Evolutionary conservation across 2,888 invertebrate genomes (phyloP), one percentile per base, ranked within the genome.

Genomic region (Lasius platythorax): DNA sequence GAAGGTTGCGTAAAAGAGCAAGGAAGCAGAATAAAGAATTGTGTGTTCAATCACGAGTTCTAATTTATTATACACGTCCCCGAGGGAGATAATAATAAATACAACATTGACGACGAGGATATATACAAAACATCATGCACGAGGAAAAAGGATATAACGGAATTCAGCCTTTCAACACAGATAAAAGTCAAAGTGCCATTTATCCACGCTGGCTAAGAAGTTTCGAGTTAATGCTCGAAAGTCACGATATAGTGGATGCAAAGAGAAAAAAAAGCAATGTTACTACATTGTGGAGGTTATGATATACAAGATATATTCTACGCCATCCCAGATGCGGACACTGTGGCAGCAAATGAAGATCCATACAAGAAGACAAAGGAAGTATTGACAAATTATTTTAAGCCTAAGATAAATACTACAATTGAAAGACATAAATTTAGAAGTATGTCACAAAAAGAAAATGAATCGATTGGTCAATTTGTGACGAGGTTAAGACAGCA

Each of bases 381-480:
- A 6, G 75, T 40, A 18, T 58, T 88, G n/a, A 81, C 73, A 5
- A 28, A 37, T 11, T 58, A 87, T 76, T 88, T 88, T 63, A 56
- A 56, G 5, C 88, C 89, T 2, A 86, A 88, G 68, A 28, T 64
- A 15, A 89, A 86, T 40, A 63, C 40, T 23, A 66, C 86, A 0
- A 87, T 82, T 43, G 87, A 89, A 53, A 72, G 86, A 30, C 87
- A 89, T 56, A 33, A 87, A 2, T 88, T 89, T 23, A 81, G 87
- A 4, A 63, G 53, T 4, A 61, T 89, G 61, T 70, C 40, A 11
- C 82, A 86, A 50, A 64, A 56, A 12, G 66, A 73, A 11, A 76
- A 46, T 0, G 87, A 89, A 12, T 73, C 67, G 8, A 74, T 85
- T 5, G 61, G 23, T 8, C 64, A 88, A 18, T 87, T 74, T 40